These are phyloP conservation scores for Eriosoma lanigerum DNA, from an alignment of 1,140 invertebrate genomes.

Conservation along the genomic window DNA sequence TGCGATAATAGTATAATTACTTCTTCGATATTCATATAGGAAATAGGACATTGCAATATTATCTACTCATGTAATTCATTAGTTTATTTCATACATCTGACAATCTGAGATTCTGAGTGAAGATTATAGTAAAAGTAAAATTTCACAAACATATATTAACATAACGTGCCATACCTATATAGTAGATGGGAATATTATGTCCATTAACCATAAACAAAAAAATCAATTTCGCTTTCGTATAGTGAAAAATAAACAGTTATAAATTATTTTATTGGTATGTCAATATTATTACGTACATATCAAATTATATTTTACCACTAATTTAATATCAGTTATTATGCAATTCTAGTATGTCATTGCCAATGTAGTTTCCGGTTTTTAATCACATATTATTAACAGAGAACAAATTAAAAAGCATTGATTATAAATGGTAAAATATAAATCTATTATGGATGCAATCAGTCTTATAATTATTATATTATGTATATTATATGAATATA, in stretches of 20 bases:
- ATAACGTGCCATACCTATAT: neutral
- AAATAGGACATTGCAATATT: too few species aligned
- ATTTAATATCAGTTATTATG: conserved; percentile 19
- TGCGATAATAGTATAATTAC: too few species aligned
- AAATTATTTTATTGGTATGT: neutral
- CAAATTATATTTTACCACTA: neutral
- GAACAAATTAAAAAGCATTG: too few species aligned
- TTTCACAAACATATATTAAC: neutral
- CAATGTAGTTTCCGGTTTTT: neutral
- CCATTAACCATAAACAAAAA: neutral
- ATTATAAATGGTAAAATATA: too few species aligned
- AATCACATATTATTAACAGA: neutral
- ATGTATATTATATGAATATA: too few species aligned
- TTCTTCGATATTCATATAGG: too few species aligned
- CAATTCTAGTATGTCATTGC: neutral
- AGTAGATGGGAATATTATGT: too few species aligned
- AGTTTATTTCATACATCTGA: too few species aligned
- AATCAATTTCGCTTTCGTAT: neutral
- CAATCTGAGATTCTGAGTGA: too few species aligned
- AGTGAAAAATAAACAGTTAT: neutral
- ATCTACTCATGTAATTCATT: too few species aligned
- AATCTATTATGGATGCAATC: too few species aligned
- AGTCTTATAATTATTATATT: too few species aligned
- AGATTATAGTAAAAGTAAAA: conserved; percentile 20
- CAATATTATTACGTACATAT: neutral